phyloP scores from a whole-genome alignment of 2,113 vertebrate species.

The Tichodroma muraria region DNA sequence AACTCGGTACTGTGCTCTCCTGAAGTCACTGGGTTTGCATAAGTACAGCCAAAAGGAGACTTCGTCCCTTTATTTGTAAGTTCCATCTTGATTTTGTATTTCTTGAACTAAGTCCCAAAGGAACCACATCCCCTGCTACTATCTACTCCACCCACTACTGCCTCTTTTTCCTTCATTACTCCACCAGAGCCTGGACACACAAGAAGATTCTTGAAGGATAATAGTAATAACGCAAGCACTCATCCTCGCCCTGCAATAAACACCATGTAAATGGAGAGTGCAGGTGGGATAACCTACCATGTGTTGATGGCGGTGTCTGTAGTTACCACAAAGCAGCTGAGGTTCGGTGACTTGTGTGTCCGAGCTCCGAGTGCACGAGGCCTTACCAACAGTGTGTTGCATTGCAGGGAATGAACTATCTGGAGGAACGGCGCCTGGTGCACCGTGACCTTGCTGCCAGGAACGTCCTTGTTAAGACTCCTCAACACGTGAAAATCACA shows the following conservation, averaged over 20 bases:
- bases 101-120: neutral
- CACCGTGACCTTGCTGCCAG: slow-evolving; percentile 93
- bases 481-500: slow-evolving; percentile 91
- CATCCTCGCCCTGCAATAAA: neutral
- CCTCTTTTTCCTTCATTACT: neutral
- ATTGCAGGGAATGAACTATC: slow-evolving; percentile 90
- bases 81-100: neutral
- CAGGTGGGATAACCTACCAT: neutral
- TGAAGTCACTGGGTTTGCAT: neutral
- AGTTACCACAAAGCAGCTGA: neutral
- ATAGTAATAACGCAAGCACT: neutral
- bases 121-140: neutral
- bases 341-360: accelerated
- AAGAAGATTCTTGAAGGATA: neutral
- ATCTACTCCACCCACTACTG: neutral
- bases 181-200: too few relatives aligned
- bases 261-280: neutral
- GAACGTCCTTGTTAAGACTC: slow-evolving; percentile 91
- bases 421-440: slow-evolving; percentile 91
- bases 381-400: neutral
- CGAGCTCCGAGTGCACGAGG: accelerated
- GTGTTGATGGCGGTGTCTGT: neutral
- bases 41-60: neutral
- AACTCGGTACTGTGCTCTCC: neutral
- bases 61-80: neutral